Conservation (phyloP, 1,140 invertebrate species). For the Drosophila sechellia region DNA sequence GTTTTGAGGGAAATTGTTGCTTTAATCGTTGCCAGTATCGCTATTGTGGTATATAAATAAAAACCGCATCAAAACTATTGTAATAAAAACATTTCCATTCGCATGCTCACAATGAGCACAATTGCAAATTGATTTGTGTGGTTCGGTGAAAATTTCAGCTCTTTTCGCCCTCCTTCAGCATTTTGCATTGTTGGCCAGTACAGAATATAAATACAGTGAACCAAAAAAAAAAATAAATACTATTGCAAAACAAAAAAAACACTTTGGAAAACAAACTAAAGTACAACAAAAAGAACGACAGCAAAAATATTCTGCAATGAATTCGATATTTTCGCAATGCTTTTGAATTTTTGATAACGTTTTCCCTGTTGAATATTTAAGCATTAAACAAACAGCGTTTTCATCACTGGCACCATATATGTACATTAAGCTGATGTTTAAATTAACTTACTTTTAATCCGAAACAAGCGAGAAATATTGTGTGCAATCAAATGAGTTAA, state of each 20-base stretch:
- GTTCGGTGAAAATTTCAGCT: slow-evolving; percentile 50
- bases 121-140: slow-evolving; percentile 78
- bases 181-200: slow-evolving; percentile 10
- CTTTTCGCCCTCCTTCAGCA: slow-evolving; percentile 5
- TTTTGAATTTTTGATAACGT: slow-evolving; percentile 63
- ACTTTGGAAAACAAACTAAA: slow-evolving; percentile 15
- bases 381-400: slow-evolving; percentile 35
- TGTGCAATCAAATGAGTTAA: slow-evolving; percentile 17
- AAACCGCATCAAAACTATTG: slow-evolving; percentile 71
- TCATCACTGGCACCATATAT: slow-evolving; percentile 27
- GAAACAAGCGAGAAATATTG: slow-evolving; percentile 32
- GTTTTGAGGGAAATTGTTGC: slow-evolving; percentile 15
- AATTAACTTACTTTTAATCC: slow-evolving; percentile 45
- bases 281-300: slow-evolving; percentile 22
- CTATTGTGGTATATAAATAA: slow-evolving; percentile 64
- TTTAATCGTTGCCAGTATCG: slow-evolving; percentile 10
- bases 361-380: slow-evolving; percentile 56
- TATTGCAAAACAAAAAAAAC: slow-evolving; percentile 22
- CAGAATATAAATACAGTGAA: neutral
- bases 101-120: slow-evolving; percentile 60
- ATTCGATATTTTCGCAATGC: slow-evolving; percentile 49
- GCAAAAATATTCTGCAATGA: slow-evolving; percentile 39
- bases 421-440: slow-evolving; percentile 27
- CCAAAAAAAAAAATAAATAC: slow-evolving; percentile 20
- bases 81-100: slow-evolving; percentile 62